phyloP scores from a whole-genome alignment of 2,113 vertebrate genomes.

The Aegotheles bennettii region DNA sequence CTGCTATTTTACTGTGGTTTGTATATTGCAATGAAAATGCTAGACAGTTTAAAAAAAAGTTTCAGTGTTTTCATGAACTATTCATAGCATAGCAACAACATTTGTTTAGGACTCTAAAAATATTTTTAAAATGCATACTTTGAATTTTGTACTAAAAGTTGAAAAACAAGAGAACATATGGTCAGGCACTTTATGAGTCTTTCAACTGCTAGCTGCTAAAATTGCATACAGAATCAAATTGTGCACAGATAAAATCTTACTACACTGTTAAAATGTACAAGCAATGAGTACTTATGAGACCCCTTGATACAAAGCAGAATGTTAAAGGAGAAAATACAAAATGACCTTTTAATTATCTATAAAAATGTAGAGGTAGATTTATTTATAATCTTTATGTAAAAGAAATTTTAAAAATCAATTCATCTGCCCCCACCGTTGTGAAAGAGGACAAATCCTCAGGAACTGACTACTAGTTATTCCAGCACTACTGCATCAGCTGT shows the following conservation, averaged over 20 bases:
- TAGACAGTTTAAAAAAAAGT: background rate
- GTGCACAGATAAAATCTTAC: constrained; percentile 29
- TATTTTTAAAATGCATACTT: constrained; percentile 63
- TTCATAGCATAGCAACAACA: constrained; percentile 55
- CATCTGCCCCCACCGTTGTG: background rate
- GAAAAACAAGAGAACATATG: constrained; percentile 60
- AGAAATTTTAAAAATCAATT: background rate
- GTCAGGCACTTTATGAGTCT: constrained; percentile 37
- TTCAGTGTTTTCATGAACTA: constrained; percentile 20
- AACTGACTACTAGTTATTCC: background rate
- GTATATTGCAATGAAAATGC: constrained; percentile 22
- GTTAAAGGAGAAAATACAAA: background rate
- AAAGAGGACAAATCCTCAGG: background rate
- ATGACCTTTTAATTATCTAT: background rate
- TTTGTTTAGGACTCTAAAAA: constrained; percentile 58
- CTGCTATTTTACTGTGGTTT: background rate
- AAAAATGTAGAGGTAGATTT: background rate
- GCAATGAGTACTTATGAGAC: background rate
- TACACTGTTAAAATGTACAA: constrained; percentile 43
- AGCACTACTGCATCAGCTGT: background rate
- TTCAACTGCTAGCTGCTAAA: constrained; percentile 38
- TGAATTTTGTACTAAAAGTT: constrained; percentile 52
- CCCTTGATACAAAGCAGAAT: constrained; percentile 2
- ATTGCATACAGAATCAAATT: background rate
- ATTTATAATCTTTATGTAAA: constrained; percentile 20